Percentiles rank a stretch among this genome's conserved stretches.
These are phyloP conservation scores for Chelonus insularis DNA, from an alignment of 1,140 invertebrate genomes.

Conservation along the genomic window DNA sequence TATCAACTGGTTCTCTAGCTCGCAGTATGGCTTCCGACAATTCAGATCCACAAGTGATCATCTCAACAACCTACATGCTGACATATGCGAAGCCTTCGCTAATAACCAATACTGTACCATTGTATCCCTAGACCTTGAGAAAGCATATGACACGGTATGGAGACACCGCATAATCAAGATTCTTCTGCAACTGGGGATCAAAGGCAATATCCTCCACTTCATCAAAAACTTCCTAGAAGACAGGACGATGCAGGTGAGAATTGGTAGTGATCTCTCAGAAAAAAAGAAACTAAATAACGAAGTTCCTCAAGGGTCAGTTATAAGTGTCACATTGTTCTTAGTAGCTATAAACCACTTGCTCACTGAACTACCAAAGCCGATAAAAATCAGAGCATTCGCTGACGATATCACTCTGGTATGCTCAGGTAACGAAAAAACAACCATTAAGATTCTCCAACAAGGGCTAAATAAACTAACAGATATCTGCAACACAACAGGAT, in stretches of 20 bases:
- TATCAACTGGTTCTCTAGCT: conserved; percentile 23
- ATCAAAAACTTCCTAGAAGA: conserved; percentile 11
- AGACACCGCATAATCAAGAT: conserved; percentile 14
- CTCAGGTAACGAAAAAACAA: not conserved
- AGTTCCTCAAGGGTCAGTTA: conserved; percentile 29
- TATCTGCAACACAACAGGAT: conserved; percentile 5
- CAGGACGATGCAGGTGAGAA: conserved; percentile 1
- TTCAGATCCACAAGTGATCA: conserved; percentile 4
- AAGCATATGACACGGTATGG: conserved; percentile 36
- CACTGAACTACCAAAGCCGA: not conserved
- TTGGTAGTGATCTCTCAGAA: not conserved
- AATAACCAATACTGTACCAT: conserved; percentile 6
- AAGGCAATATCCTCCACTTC: not conserved
- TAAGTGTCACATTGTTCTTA: conserved; percentile 31
- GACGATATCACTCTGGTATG: conserved; percentile 11
- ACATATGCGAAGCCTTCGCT: conserved; percentile 1
- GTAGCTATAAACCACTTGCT: conserved; percentile 31
- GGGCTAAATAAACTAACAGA: conserved; percentile 2
- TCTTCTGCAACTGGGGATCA: not conserved
- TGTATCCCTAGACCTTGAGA: conserved; percentile 34
- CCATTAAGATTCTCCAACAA: conserved; percentile 10
- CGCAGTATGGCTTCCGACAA: conserved; percentile 32
- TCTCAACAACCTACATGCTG: not conserved
- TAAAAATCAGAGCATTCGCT: conserved; percentile 12
- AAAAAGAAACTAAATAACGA: conserved; percentile 18